phyloP scores from a whole-genome alignment of 1,140 invertebrate species.

The Mizuhopecten yessoensis region DNA sequence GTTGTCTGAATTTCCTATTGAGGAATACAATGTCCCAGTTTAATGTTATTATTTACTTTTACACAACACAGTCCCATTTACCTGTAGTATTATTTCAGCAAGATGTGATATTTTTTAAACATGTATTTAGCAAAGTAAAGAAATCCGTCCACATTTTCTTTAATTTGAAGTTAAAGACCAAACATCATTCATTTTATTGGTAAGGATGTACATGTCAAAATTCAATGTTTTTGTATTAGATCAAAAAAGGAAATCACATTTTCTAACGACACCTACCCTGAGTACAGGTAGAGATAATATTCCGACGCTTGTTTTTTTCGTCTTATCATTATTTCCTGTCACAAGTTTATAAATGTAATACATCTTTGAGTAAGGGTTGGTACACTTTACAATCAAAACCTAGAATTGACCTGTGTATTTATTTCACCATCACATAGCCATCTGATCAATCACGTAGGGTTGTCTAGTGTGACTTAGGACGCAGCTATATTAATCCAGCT shows the following conservation, averaged over 20 bases:
- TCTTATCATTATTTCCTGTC: neutral
- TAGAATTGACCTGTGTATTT: neutral
- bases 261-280: neutral
- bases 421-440: neutral
- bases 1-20: neutral
- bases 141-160: constrained; percentile 24
- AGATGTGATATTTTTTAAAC: constrained; percentile 7
- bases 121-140: constrained; percentile 34
- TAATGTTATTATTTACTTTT: neutral
- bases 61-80: neutral
- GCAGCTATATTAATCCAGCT: constrained; percentile 8
- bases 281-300: constrained; percentile 14
- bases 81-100: constrained; percentile 4
- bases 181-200: neutral
- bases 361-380: neutral
- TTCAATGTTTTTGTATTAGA: constrained; percentile 12
- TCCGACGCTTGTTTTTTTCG: neutral
- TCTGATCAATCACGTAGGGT: neutral
- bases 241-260: neutral
- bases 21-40: neutral
- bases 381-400: neutral
- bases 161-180: neutral
- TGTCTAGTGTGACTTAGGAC: neutral
- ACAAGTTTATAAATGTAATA: neutral
- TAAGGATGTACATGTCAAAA: neutral